Evolutionary conservation across 2,888 invertebrate genomes (phyloP), one percentile per base, ranked within the genome.

Genomic region (Chelonus formosanus): DNA sequence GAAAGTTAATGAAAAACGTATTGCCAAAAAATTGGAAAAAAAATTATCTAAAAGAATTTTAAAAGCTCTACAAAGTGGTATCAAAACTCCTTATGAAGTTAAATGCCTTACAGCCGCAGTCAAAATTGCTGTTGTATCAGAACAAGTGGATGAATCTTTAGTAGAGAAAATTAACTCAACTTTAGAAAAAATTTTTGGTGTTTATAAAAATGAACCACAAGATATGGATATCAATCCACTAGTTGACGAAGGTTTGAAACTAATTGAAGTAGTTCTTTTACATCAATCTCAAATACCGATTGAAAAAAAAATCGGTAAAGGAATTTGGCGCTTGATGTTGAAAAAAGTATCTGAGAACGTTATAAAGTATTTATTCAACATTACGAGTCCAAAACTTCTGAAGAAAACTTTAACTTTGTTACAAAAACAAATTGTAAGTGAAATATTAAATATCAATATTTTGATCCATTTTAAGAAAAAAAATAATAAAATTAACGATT

Each of bases 31-130:
- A 65, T 74, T 77, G 32, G 74, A 75, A 55, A 68, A 68, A n/a
- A 78, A 73, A 68, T 71, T 81, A 45, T 69, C 65, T 6, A 73
- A 72, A 67, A 72, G 60, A 34, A 69, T 80, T 50, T 61, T 77
- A n/a, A 70, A 69, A 10, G 44, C 48, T 5, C 48, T 76, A 20
- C 65, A 67, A 20, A 61, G 48, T 47, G 68, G 74, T 34, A 65
- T 75, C 6, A 73, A 63, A 3, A 67, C 71, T 66, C 5, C 71
- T n/a, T 55, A 67, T 10, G 74, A 79, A 55, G 59, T 80, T n/a
- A 74, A 73, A 66, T 72, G 70, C 34, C 70, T 83, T 45, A 74
- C 65, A 61, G 50, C 77, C n/a, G 57, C 78, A 53, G 63, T 82
- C 6, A 78, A 75, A 72, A 47, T 73, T 47, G 66, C 72, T 36